Base-by-base conservation (phyloP, 2,797 vertebrate species). In the Alectoris magna region DNA sequence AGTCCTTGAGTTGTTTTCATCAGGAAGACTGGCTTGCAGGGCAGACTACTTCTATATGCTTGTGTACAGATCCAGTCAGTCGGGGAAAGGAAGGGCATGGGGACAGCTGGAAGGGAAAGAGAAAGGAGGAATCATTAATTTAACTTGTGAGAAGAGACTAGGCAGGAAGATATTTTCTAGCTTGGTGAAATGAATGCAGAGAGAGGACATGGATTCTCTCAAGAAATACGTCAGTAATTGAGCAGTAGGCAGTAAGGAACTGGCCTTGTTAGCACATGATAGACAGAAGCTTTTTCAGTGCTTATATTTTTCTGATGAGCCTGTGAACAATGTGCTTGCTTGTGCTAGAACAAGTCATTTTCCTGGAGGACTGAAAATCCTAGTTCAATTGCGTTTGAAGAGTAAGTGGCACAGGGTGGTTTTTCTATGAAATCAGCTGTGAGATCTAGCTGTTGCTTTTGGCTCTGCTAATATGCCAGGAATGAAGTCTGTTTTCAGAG, bases 401-500 rank as follows among this genome's bases (percentile, higher is more conserved):
- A 23, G 6, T 77, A 76, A 91, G 80, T 0, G 2, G 49, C 64
- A 56, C 11, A 66, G 44, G 66, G 73, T 51, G 21, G 39, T 26
- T 92, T 86, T 62, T 64, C 67, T 66, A 12, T 56, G 56, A 72
- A 84, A 53, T 74, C 76, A 72, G 38, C 46, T 78, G 56, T 39
- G 43, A 93, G 82, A 67, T 88, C 46, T 91, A 78, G 74, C 85
- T 73, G 66, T 34, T 86, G 41, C 66, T 91, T 81, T 90, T 2
- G 7, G 44, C 60, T 88, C 71, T 90, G 77, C 55, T 90, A 73
- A 75, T 84, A 78, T 23, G 38, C 53, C 41, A 76, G 44, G 63
- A 79, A 29, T 48, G 31, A 73, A 68, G 84, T 94, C 62, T 92
- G 71, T 79, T 95, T 93, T 82, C 74, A 76, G 90, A 95, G 74